Conservation (phyloP, 1,140 invertebrate genomes). For the Bilobella aurantiaca region DNA sequence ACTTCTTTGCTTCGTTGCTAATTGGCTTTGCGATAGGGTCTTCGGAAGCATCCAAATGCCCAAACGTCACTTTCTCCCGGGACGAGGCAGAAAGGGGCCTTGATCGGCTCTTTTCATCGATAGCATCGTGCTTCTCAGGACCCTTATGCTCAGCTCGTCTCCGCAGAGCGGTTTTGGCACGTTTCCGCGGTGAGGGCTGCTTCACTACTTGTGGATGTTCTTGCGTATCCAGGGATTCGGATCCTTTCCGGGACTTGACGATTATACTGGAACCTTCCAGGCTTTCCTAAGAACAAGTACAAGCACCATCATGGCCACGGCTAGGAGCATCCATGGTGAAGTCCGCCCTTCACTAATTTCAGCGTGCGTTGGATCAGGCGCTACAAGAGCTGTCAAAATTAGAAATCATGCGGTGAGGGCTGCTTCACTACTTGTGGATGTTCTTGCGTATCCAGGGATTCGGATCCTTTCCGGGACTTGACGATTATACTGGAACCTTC, state of each 20-base stretch:
- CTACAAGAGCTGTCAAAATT: constrained; percentile 22
- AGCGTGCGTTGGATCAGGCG: neutral
- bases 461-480: neutral
- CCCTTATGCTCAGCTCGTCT: neutral
- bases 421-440: neutral
- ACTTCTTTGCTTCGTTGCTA: constrained; percentile 23
- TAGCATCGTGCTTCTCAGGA: neutral
- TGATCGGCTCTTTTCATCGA: neutral
- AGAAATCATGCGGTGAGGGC: neutral
- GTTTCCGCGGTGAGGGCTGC: neutral
- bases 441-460: too few species aligned
- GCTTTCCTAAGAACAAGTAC: constrained; percentile 20
- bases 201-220: neutral
- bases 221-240: too few species aligned
- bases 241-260: neutral
- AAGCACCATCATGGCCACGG: constrained; percentile 18
- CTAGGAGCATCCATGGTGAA: constrained; percentile 28
- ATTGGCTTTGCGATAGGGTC: constrained; percentile 20
- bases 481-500: neutral
- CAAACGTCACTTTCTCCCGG: constrained; percentile 12
- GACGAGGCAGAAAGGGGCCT: neutral
- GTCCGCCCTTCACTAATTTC: neutral
- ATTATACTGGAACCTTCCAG: neutral
- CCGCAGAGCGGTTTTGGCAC: neutral
- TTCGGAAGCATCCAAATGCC: constrained; percentile 21